Base-by-base conservation (phyloP, 2,797 vertebrate genomes). In the Gadopsis marmoratus region DNA sequence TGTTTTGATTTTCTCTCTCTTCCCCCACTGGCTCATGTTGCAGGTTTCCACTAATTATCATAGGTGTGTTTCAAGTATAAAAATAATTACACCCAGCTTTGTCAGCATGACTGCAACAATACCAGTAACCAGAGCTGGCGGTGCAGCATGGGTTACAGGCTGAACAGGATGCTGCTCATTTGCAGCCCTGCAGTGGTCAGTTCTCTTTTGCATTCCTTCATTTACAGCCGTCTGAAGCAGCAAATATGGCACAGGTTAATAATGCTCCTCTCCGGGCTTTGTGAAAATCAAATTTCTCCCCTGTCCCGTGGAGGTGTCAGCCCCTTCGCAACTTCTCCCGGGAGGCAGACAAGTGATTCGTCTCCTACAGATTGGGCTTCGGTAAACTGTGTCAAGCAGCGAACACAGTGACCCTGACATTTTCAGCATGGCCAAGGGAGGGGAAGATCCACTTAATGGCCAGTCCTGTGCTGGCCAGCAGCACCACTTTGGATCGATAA, bases 361-460 rank as follows among this genome's bases (percentile, higher is more conserved):
- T 83, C 73, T 71, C 62, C 81, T 17, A 43, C 87, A 85, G 76
- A 88, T 68, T 48, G 60, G 78, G 76, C 82, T 82, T 90, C 69
- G 43, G 84, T 88, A 93, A 91, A 92, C 82, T 80, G 84, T 89
- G 89, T 89, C 75, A 86, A 90, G 89, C 87, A 84, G 80, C 61
- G 47, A 89, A 91, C 87, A 92, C 75, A 74, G 82, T 89, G 92
- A 93, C 92, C 88, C 90, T 93, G 92, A 92, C 92, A 93, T 93
- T 93, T 94, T 88, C 87, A 88, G 76, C 78, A 63, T 78, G 83
- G 84, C 87, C 83, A 66, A 86, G 79, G 83, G 87, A 93, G 81
- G 82, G 78, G 89, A 88, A 82, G 90, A 90, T 91, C 88, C 81
- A 85, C 91, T 94, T 94, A 94, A 94, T 93, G 92, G 91, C 82